Evolutionary conservation across 2,797 vertebrate species (phyloP).

Genomic region (Lates japonicus): DNA sequence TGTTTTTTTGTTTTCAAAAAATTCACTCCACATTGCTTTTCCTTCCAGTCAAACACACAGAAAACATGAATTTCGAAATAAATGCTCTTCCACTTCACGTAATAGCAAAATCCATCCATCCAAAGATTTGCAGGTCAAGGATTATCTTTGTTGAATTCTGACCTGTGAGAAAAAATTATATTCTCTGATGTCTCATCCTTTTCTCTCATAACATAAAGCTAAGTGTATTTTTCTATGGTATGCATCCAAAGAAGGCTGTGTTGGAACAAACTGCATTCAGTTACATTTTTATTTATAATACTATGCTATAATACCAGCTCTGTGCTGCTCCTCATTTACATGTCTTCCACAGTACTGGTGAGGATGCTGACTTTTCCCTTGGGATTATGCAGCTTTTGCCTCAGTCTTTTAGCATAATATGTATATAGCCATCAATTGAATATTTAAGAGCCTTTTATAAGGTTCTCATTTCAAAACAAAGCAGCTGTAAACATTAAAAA

Average conservation of each 20-base stretch:
- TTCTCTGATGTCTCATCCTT: background rate
- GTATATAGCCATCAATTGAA: background rate
- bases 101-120: background rate
- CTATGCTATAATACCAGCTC: no score
- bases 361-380: background rate
- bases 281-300: no score
- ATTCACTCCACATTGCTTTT: background rate
- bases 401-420: background rate
- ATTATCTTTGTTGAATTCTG: constrained; percentile 9
- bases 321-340: no score
- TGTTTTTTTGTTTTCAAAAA: background rate
- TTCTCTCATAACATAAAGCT: no score
- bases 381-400: background rate
- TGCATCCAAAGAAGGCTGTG: no score
- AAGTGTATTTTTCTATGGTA: no score
- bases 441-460: background rate
- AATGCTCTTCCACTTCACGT: background rate
- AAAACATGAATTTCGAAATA: background rate
- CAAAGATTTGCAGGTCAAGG: background rate
- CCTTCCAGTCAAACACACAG: background rate
- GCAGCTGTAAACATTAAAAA: background rate
- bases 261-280: no score
- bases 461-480: background rate
- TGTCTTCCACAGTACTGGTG: background rate
- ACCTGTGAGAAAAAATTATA: background rate